Base-by-base conservation (phyloP, 2,113 vertebrate genomes). In the Rhinogobius similis region DNA sequence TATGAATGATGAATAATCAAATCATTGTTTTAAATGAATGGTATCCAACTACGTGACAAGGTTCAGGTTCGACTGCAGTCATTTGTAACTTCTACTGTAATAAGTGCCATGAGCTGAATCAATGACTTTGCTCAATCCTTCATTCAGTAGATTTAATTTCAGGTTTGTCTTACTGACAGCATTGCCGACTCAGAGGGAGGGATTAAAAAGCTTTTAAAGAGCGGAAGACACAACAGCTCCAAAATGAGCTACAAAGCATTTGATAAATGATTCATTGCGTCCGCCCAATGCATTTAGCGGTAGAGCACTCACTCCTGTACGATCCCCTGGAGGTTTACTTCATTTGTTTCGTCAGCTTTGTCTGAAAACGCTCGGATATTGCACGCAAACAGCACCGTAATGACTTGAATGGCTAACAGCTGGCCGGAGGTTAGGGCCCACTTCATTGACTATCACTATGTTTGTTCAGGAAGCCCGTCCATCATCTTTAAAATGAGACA, bases 221-320 rank as follows among this genome's bases (percentile, higher is more conserved):
- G 85, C 81, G 18, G 82, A 73, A 89, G 81, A 86, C 72, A 74
- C 76, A 82, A 75, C 81, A 84, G 82, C 81, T 82, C 76, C 61
- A 85, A 86, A 88, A 87, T 88, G 72, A 89, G 82, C 84, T 76
- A 70, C 80, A 82, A 77, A 86, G 70, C 74, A 88, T 88, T 87
- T 83, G 79, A 85, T 90, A 76, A 90, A 87, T 90, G 77, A 86
- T 89, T 90, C 78, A 89, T 86, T 70, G 63, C 67, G 78, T 75
- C 75, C 38, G 83, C 86, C 84, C 78, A 71, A 75, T 79, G 85
- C 83, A 81, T 87, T 89, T 86, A 85, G 86, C 38, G 76, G 68
- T 79, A 79, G 80, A 84, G 79, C 77, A 86, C 83, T 87, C 77
- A 38, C 73, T 74, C 76, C 67, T 66, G 4, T 68, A 79, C 79